Evolutionary conservation across 35 echinoderm and acorn worm species (phyloP).

Genomic region (Lytechinus pictus): DNA sequence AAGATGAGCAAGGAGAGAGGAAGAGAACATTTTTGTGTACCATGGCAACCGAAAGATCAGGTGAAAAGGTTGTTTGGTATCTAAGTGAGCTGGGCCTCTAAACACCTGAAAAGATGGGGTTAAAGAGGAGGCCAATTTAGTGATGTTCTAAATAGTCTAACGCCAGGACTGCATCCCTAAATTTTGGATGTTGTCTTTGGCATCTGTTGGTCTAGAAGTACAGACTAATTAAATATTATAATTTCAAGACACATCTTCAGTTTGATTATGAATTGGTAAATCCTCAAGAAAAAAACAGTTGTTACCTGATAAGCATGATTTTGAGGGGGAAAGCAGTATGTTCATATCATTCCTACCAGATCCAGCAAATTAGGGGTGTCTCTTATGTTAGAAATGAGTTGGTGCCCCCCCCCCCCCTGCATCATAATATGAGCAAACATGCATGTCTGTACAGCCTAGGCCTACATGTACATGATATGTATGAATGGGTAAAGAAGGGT

Average conservation of each 20-base stretch:
- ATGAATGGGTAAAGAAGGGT: neutral
- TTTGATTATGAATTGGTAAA: too few species aligned
- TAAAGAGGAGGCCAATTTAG: constrained; percentile 39
- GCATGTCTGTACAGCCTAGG: neutral
- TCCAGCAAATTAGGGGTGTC: too few species aligned
- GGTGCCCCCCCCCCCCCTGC: too few species aligned
- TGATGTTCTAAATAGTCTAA: neutral
- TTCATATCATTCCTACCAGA: too few species aligned
- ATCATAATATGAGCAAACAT: too few species aligned
- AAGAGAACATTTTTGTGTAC: neutral
- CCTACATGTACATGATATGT: neutral
- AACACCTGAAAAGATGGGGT: constrained; percentile 33
- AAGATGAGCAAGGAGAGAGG: constrained; percentile 17
- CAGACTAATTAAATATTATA: too few species aligned
- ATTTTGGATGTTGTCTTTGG: neutral
- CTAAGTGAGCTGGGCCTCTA: constrained; percentile 8
- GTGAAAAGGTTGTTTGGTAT: constrained; percentile 42
- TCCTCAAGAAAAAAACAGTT: too few species aligned
- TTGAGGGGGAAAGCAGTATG: too few species aligned
- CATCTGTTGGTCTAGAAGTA: too few species aligned
- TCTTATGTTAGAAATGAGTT: too few species aligned
- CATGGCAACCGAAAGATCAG: constrained; percentile 19
- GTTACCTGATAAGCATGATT: too few species aligned
- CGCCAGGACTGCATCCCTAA: neutral
- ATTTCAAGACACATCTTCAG: too few species aligned